Base-by-base conservation (phyloP, 2,797 vertebrate genomes). In the Lacerta viridis region DNA sequence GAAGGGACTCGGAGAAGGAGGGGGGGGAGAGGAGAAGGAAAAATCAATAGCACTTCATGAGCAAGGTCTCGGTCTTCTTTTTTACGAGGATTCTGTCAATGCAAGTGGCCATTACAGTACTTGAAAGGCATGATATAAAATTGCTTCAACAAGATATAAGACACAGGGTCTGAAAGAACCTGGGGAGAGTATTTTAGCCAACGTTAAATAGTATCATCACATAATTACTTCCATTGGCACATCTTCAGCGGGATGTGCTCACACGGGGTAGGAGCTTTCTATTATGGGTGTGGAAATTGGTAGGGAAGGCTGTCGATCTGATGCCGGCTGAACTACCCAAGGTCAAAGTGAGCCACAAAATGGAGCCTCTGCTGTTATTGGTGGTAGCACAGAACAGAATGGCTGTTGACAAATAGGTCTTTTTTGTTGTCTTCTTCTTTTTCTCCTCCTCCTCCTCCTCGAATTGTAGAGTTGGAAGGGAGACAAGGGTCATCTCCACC, bases 41-140 rank as follows among this genome's bases (percentile, higher is more conserved):
- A 97, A 97, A 97, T 97, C 97, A 97, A 97, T 97, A 97, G 93
- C 94, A 96, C 96, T 97, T 97, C 97, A 97, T 96, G 96, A 97
- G 96, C 94, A 94, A 96, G 97, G 96, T 96, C 97, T 96, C 89
- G 50, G 96, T 95, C 97, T 94, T 96, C 97, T 97, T 96, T 97
- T 97, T 97, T 97, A 97, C 94, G 92, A 97, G 96, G 96, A 95
- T 96, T 96, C 97, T 97, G 97, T 97, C 97, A 97, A 97, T 97
- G 97, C 95, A 96, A 97, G 96, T 96, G 96, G 97, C 97, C 97
- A 97, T 97, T 97, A 97, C 96, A 96, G 96, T 97, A 97, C 96
- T 97, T 97, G 96, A 97, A 97, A 97, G 97, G 97, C 96, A 97
- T 95, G 95, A 96, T 96, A 96, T 97, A 97, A 97, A 97, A 97